These are phyloP conservation scores for Acropora yongei DNA, from an alignment of 64 coral and sea anemone species.

Conservation along the genomic window DNA sequence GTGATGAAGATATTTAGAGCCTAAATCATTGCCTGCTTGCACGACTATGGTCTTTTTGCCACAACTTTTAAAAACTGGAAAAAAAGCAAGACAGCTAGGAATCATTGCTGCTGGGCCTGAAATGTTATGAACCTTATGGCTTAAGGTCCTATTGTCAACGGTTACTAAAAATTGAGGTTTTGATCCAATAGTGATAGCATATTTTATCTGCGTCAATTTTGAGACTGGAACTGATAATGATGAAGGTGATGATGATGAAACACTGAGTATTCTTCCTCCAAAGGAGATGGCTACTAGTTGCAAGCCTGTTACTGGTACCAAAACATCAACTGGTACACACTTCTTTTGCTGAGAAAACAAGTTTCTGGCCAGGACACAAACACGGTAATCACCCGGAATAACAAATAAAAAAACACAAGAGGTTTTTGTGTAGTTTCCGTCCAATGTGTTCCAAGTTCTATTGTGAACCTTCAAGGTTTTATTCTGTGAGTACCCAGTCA, in stretches of 20 bases:
- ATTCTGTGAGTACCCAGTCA: not conserved
- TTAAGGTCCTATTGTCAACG: constrained; percentile 50
- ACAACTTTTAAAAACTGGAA: constrained; percentile 39
- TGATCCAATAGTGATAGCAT: constrained; percentile 25
- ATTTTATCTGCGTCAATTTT: not conserved
- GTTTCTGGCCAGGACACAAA: constrained; percentile 66
- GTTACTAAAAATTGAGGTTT: constrained; percentile 64
- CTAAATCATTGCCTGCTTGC: constrained; percentile 62
- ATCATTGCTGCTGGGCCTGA: not conserved
- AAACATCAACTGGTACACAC: constrained; percentile 39
- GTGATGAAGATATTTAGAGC: constrained; percentile 2
- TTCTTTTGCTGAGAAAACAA: constrained; percentile 32
- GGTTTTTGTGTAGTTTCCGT: constrained; percentile 45
- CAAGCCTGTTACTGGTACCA: constrained; percentile 65
- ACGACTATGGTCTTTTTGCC: constrained; percentile 68
- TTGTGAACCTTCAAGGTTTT: too few species aligned
- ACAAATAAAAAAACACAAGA: constrained; percentile 2
- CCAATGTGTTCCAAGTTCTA: not conserved
- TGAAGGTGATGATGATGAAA: not conserved
- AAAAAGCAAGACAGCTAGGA: constrained; percentile 22
- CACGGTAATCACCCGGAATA: constrained; percentile 23
- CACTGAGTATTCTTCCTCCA: not conserved
- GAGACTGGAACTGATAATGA: not conserved
- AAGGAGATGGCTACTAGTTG: constrained; percentile 12
- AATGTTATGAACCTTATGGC: not conserved